Evolutionary conservation across 2,888 invertebrate genomes (phyloP).

Genomic region (Orthosia gracilis): DNA sequence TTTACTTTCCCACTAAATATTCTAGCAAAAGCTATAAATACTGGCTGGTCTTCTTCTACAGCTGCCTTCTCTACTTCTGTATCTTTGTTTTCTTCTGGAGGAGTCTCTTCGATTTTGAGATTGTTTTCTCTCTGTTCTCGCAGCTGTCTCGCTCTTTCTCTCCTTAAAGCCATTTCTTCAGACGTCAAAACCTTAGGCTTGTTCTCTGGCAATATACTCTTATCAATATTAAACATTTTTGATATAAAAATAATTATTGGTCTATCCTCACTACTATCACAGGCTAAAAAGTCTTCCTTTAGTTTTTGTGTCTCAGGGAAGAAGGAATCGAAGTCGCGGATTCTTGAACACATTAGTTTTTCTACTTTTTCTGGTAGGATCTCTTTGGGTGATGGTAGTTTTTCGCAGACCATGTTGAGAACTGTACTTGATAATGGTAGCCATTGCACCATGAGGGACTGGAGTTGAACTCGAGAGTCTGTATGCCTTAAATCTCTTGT

Average conservation of each 20-base stretch:
- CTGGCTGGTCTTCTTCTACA: constrained; percentile 90
- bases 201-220: constrained; percentile 94
- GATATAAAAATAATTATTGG: constrained; percentile 95
- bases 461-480: constrained; percentile 95
- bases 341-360: constrained; percentile 95
- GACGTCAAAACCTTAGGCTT: constrained; percentile 94
- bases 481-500: constrained; percentile 95
- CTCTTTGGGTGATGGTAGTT: constrained; percentile 95
- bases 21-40: constrained; percentile 97
- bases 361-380: constrained; percentile 95
- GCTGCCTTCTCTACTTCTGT: constrained; percentile 75
- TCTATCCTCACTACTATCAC: constrained; percentile 92
- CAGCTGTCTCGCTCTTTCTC: constrained; percentile 93
- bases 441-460: constrained; percentile 97
- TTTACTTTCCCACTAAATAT: constrained; percentile 97
- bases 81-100: constrained; percentile 69
- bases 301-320: constrained; percentile 93
- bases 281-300: constrained; percentile 93
- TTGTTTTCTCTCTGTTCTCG: constrained; percentile 90
- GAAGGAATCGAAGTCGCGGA: constrained; percentile 93
- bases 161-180: constrained; percentile 93
- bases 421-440: constrained; percentile 96
- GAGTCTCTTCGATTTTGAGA: constrained; percentile 65
- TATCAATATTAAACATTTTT: constrained; percentile 97
- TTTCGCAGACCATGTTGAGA: constrained; percentile 95